Conservation (phyloP, 2,888 invertebrate species). For the Nomada fabriciana region DNA sequence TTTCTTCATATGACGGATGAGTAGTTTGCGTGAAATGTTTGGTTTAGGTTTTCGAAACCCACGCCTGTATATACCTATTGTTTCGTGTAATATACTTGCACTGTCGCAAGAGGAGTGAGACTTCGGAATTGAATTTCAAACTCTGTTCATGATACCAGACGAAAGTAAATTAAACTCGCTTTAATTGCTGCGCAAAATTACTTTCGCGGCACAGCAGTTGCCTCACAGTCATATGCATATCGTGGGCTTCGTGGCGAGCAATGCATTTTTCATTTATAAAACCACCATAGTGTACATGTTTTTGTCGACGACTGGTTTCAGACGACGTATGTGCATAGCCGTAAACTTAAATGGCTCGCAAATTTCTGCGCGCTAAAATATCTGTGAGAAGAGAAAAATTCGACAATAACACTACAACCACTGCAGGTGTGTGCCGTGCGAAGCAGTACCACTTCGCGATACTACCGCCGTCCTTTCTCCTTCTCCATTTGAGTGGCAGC, state of each 20-base stretch:
- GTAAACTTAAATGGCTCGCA: constrained; percentile 21
- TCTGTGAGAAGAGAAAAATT: constrained; percentile 66
- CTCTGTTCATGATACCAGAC: not conserved
- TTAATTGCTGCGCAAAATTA: not conserved
- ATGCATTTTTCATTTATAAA: not conserved
- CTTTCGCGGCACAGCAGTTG: not conserved
- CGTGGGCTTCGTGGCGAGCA: not conserved
- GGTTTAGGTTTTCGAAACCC: no score
- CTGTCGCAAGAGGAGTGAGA: no score
- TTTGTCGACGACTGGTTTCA: constrained; percentile 36
- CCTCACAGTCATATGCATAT: not conserved
- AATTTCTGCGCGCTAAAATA: constrained; percentile 53
- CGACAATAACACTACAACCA: constrained; percentile 56
- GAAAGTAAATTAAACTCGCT: not conserved
- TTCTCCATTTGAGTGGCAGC: constrained; percentile 16
- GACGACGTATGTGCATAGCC: not conserved
- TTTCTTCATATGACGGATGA: no score
- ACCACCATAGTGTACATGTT: not conserved
- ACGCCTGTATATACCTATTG: not conserved
- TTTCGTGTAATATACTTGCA: not conserved
- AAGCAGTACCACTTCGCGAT: constrained; percentile 63
- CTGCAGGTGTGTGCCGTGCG: constrained; percentile 68
- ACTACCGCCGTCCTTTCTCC: constrained; percentile 57
- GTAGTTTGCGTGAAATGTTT: not conserved
- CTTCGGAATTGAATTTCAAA: not conserved